A percentile compares a stretch with the other conserved stretches of the same genome.
These are phyloP conservation scores for Chironomus riparius DNA, from an alignment of 2,888 invertebrate species.

Conservation along the genomic window DNA sequence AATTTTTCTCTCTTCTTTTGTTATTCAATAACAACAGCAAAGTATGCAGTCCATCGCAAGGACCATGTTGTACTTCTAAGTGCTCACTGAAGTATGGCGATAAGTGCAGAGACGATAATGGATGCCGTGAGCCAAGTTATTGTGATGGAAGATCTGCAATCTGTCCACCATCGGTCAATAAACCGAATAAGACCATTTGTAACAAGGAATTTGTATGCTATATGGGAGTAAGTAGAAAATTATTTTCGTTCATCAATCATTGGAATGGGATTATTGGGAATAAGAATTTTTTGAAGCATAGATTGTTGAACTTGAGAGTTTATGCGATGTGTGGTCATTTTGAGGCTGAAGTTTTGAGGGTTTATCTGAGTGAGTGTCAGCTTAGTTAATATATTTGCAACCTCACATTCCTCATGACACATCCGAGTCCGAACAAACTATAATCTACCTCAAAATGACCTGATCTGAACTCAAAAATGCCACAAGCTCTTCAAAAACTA, in stretches of 20 bases:
- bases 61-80: constrained; percentile 87
- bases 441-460: no score
- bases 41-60: constrained; percentile 50
- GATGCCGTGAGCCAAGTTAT: constrained; percentile 84
- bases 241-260: constrained; percentile 27
- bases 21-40: constrained; percentile 31
- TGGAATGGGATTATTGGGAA: no score
- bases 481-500: no score
- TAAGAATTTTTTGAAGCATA: no score
- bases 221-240: constrained; percentile 67
- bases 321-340: no score
- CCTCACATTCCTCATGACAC: no score
- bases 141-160: constrained; percentile 83
- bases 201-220: constrained; percentile 96
- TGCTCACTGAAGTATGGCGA: constrained; percentile 78
- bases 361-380: no score
- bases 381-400: no score
- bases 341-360: no score
- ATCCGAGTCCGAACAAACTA: no score
- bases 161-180: constrained; percentile 87
- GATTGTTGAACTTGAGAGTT: no score
- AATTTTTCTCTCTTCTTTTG: constrained; percentile 11
- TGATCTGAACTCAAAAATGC: no score
- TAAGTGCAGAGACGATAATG: constrained; percentile 87
- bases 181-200: constrained; percentile 90